phyloP scores from a whole-genome alignment of 2,888 invertebrate species.

The Leptinotarsa rubiginosa region DNA sequence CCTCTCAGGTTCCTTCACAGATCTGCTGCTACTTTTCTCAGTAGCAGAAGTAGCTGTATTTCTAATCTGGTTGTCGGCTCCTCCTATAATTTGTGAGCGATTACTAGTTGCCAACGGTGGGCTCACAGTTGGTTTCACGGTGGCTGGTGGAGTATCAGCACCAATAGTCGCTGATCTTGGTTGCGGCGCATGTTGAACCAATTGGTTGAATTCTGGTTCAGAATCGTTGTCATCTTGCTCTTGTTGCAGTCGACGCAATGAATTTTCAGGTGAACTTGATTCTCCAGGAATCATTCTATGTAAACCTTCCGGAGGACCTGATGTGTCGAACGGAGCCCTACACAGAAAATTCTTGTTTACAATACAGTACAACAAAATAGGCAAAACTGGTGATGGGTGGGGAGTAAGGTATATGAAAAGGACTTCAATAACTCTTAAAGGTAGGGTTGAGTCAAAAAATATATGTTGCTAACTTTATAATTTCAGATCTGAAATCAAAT shows the following conservation, averaged over 20 bases:
- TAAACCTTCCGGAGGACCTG: slow-evolving; percentile 69
- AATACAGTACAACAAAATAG: slow-evolving; percentile 2
- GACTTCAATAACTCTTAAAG: too few relatives aligned
- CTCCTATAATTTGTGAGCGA: slow-evolving; percentile 59
- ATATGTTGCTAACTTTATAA: too few relatives aligned
- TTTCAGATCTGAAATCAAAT: too few relatives aligned
- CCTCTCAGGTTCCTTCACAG: slow-evolving; percentile 45
- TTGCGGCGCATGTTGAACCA: slow-evolving; percentile 47
- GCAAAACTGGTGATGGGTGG: not conserved
- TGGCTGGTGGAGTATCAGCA: slow-evolving; percentile 63
- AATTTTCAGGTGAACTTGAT: slow-evolving; percentile 67
- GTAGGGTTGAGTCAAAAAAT: too few relatives aligned
- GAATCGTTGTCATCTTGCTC: slow-evolving; percentile 51
- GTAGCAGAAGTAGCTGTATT: slow-evolving; percentile 48
- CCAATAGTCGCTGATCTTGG: slow-evolving; percentile 65
- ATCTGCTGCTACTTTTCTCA: slow-evolving; percentile 53
- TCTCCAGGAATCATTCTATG: slow-evolving; percentile 75
- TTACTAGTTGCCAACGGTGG: slow-evolving; percentile 40
- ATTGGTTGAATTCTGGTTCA: slow-evolving; percentile 52
- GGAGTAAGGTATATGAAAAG: too few relatives aligned
- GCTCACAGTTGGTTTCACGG: slow-evolving; percentile 21
- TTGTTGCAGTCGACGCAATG: slow-evolving; percentile 45
- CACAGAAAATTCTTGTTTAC: not conserved
- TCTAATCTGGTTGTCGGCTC: slow-evolving; percentile 52
- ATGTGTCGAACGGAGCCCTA: slow-evolving; percentile 46